Conservation (phyloP, 2,797 vertebrate species). For the Odontamblyopus rebecca region DNA sequence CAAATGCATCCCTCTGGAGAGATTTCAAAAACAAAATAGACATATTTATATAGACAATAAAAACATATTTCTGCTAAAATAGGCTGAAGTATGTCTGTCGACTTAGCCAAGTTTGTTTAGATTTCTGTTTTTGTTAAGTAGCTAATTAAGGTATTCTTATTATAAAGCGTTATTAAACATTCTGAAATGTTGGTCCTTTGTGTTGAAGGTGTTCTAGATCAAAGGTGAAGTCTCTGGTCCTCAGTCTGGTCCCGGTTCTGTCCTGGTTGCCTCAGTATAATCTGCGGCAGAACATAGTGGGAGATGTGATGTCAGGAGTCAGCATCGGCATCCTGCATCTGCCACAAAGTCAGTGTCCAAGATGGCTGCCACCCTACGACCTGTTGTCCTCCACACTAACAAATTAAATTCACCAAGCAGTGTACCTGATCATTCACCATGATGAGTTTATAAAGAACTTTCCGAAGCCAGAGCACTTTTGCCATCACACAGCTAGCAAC, state of each 20-base stretch:
- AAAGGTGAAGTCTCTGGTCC: conserved; percentile 67
- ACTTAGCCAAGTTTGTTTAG: no score
- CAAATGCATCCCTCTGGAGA: no score
- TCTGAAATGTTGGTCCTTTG: not conserved
- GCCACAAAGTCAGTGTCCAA: conserved; percentile 77
- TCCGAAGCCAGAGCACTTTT: no score
- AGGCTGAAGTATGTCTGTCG: no score
- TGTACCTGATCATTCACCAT: not conserved
- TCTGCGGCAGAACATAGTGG: conserved; percentile 78
- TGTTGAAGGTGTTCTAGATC: conserved; percentile 77
- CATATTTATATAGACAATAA: no score
- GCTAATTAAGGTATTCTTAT: no score
- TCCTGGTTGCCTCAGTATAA: conserved; percentile 86
- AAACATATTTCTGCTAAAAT: no score
- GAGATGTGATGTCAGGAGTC: conserved; percentile 84
- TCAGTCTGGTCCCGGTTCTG: conserved; percentile 79
- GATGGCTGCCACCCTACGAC: not conserved
- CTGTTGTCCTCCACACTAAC: not conserved
- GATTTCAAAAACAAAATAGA: no score
- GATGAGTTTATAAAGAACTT: no score
- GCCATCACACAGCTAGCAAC: no score
- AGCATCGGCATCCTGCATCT: conserved; percentile 79
- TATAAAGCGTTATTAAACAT: no score
- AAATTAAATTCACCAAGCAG: not conserved
- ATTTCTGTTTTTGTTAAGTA: no score